These are phyloP conservation scores for Tichodroma muraria DNA, from an alignment of 2,113 vertebrate genomes.

Conservation along the genomic window DNA sequence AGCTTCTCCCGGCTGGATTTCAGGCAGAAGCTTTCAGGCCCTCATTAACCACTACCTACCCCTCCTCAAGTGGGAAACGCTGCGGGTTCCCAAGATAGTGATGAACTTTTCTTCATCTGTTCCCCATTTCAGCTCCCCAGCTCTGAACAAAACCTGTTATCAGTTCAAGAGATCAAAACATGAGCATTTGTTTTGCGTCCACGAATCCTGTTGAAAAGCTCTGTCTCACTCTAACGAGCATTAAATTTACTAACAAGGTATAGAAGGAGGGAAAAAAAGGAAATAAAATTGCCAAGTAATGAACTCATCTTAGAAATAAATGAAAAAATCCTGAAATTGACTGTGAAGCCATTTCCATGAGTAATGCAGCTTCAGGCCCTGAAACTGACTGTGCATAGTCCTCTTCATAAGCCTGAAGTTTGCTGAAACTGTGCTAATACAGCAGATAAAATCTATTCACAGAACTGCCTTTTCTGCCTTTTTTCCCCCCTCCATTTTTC, in stretches of 20 bases:
- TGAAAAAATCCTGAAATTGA: not conserved
- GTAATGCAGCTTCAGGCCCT: not conserved
- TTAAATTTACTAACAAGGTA: not conserved
- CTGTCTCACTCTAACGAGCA: not conserved
- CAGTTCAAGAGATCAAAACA: not conserved
- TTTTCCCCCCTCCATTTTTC: not conserved
- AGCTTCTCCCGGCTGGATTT: not conserved
- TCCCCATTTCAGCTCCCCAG: slow-evolving; percentile 89
- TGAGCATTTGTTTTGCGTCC: not conserved
- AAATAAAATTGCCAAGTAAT: not conserved
- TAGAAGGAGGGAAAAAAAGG: not conserved
- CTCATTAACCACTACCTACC: slow-evolving; percentile 65
- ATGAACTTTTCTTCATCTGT: slow-evolving; percentile 94
- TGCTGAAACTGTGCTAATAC: not conserved
- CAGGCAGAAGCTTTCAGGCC: not conserved
- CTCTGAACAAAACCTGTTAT: slow-evolving; percentile 83
- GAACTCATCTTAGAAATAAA: not conserved
- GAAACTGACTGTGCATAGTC: not conserved
- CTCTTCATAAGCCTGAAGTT: not conserved
- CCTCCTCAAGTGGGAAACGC: slow-evolving; percentile 79
- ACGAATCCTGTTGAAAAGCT: not conserved
- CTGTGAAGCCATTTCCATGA: not conserved
- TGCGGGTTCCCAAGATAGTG: slow-evolving; percentile 89
- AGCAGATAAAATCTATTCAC: not conserved
- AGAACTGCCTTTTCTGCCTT: not conserved